Evolutionary conservation across 2,113 vertebrate genomes (phyloP).

Genomic region (Jacana jacana): DNA sequence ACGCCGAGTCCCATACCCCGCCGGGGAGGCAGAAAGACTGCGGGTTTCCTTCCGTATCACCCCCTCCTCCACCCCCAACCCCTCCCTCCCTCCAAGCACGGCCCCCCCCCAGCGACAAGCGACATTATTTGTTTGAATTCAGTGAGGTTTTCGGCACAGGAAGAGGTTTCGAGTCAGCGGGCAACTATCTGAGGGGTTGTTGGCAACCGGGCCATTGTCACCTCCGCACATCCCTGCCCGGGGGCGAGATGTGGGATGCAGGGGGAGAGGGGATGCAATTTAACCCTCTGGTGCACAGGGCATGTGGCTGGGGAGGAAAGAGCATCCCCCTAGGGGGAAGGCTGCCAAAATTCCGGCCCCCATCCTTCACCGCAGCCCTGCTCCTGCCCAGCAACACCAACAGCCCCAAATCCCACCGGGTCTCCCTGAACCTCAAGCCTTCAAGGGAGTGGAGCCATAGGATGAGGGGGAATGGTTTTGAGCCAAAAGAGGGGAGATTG

Average conservation of each 20-base stretch:
- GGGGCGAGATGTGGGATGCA: too few relatives aligned
- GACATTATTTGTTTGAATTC: neutral
- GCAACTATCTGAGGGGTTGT: neutral
- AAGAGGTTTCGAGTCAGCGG: neutral
- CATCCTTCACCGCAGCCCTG: fast-evolving
- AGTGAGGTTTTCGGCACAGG: neutral
- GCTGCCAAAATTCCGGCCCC: neutral
- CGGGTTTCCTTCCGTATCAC: neutral
- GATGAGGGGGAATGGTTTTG: neutral
- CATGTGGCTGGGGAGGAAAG: neutral
- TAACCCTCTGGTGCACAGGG: neutral
- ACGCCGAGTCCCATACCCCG: fast-evolving
- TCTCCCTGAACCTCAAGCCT: neutral
- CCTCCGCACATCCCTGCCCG: too few relatives aligned
- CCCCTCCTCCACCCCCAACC: fast-evolving
- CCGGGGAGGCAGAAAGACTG: neutral
- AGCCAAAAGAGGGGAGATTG: neutral
- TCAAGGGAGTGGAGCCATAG: neutral
- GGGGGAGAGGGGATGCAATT: neutral
- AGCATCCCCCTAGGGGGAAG: neutral
- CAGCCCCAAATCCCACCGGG: neutral
- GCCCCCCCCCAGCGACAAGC: neutral
- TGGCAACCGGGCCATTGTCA: neutral
- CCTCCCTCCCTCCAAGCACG: neutral
- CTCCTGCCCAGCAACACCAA: neutral